A percentile compares a stretch with the other conserved stretches of the same genome.
These are phyloP conservation scores for Cheirogaleus major DNA, from an alignment of 2,797 vertebrate genomes.

Conservation along the genomic window DNA sequence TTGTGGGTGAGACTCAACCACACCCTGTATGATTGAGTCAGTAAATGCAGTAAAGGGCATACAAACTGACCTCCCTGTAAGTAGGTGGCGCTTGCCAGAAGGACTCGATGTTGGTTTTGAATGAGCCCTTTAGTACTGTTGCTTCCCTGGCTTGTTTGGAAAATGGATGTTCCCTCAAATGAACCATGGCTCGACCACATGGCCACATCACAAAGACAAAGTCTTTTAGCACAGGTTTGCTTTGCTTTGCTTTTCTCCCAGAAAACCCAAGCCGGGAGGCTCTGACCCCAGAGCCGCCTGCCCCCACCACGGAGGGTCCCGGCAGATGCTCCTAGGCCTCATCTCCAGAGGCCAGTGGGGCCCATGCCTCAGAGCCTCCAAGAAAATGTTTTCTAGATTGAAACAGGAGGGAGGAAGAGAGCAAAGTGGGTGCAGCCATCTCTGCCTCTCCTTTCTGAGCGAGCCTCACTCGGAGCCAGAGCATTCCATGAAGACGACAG, in stretches of 20 bases:
- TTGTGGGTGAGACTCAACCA: too few species aligned
- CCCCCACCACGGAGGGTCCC: accelerated
- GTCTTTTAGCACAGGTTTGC: neutral
- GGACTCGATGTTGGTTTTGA: neutral
- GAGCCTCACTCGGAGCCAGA: accelerated
- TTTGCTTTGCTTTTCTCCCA: neutral
- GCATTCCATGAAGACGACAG: neutral
- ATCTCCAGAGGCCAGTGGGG: neutral
- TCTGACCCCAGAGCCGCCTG: neutral
- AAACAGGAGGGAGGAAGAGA: neutral
- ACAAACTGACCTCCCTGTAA: too few species aligned
- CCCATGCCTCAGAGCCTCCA: neutral
- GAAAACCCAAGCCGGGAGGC: neutral
- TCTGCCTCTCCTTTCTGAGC: neutral
- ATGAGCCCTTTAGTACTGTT: too few species aligned
- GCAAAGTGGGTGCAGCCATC: neutral
- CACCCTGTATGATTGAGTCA: too few species aligned
- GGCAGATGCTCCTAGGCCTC: neutral
- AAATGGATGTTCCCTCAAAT: accelerated
- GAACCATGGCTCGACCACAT: neutral
- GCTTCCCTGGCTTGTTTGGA: neutral
- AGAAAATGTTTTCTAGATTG: neutral
- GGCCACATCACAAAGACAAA: neutral
- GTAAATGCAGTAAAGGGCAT: too few species aligned
- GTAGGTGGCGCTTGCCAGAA: too few species aligned